A percentile compares a stretch with the other conserved stretches of the same genome.
Conservation (phyloP, 2,888 invertebrate species). For the Fragum whitleyi region DNA sequence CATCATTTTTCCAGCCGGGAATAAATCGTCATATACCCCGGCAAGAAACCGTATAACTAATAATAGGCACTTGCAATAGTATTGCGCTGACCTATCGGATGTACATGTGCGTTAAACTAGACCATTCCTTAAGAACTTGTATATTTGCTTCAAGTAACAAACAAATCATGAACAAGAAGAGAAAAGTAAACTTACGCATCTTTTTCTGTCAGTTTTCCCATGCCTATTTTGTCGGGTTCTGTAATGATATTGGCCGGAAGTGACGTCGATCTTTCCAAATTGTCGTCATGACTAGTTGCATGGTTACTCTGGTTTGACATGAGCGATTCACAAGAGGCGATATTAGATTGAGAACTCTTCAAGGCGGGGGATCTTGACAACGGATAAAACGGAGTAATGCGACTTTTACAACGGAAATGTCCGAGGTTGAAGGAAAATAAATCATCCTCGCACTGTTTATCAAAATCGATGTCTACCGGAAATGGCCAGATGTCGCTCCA, state of each 20-base stretch:
- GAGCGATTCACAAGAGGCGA: slow-evolving; percentile 8
- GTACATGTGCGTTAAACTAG: no score
- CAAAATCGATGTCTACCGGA: slow-evolving; percentile 8
- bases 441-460: slow-evolving; percentile 2
- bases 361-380: not conserved
- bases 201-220: not conserved
- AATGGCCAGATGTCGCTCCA: slow-evolving; percentile 52
- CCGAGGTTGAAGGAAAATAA: slow-evolving; percentile 9
- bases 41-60: no score
- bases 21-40: no score
- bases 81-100: no score
- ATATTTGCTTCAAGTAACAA: no score
- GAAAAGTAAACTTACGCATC: not conserved
- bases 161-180: no score
- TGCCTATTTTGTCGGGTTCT: not conserved
- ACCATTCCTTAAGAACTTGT: no score
- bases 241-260: not conserved
- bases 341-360: not conserved
- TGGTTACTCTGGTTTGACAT: slow-evolving; percentile 13
- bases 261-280: not conserved
- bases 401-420: slow-evolving; percentile 24
- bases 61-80: no score
- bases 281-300: not conserved
- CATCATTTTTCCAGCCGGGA: no score
- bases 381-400: slow-evolving; percentile 33